phyloP scores from a whole-genome alignment of 1,140 invertebrate species.

The Tetramorium alpestre region DNA sequence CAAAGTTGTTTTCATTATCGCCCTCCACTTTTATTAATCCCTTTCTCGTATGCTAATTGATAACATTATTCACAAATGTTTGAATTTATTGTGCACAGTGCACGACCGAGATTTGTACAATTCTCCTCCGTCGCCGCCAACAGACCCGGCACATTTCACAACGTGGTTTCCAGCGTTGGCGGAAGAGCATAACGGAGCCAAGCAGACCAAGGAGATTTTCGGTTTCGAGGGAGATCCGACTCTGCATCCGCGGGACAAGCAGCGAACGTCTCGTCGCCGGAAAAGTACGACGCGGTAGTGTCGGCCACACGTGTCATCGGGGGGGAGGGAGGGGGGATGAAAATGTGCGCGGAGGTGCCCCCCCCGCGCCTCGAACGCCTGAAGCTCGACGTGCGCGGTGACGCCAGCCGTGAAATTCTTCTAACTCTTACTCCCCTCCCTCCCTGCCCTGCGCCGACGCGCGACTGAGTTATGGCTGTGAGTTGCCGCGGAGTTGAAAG shows the following conservation, averaged over 20 bases:
- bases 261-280: background rate
- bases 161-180: background rate
- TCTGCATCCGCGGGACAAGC: background rate
- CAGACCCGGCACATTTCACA: background rate
- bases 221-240: background rate
- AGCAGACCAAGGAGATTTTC: slow-evolving; percentile 12
- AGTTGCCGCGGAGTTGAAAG: slow-evolving; percentile 68
- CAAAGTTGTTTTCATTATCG: too few relatives aligned
- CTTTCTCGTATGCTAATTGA: background rate
- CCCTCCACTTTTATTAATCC: background rate
- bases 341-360: slow-evolving; percentile 8
- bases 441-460: background rate
- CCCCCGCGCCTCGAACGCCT: background rate
- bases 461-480: slow-evolving; percentile 69
- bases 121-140: background rate
- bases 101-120: background rate
- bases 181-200: background rate
- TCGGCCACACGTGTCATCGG: slow-evolving; percentile 34
- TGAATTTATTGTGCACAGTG: background rate
- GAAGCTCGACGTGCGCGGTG: slow-evolving; percentile 38
- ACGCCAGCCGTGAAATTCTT: slow-evolving; percentile 73
- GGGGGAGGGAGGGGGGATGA: background rate
- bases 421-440: slow-evolving; percentile 51
- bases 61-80: background rate
- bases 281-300: slow-evolving; percentile 25